Base-by-base conservation (phyloP, 2,113 vertebrate species). In the Galbula dea region DNA sequence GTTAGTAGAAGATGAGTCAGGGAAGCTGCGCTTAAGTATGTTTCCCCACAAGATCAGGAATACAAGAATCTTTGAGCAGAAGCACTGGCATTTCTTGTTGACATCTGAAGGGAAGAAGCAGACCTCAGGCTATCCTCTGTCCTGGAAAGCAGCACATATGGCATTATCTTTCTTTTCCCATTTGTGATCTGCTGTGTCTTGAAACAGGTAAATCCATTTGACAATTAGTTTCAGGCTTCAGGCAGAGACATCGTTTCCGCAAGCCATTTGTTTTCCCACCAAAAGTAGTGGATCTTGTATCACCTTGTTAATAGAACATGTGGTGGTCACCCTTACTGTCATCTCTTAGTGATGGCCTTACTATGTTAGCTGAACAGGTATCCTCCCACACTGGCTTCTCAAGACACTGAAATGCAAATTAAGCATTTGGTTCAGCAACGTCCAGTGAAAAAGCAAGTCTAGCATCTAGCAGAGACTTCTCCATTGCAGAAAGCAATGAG, bases 1-100 rank as follows among this genome's bases (percentile, higher is more conserved):
- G 76, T 78, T 93, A 93, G 84, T 12, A 84, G 23, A 77, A 92
- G 61, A 92, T 94, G 94, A 96, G 68, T 96, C 94, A 94, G 69
- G 61, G 11, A 90, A 80, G 20, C 51, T 78, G 23, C 51, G 52
- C 52, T 81, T 89, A 93, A 86, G 45, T 59, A 67, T 72, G 36
- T 51, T 86, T 84, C 81, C 77, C 36, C 39, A 67, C 36, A 89
- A 82, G 43, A 90, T 43, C 80, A 92, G 68, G 65, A 90, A 66
- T 45, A 55, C 27, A 74, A 71, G 77, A 93, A 88, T 63, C 67
- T 27, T 55, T 43, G 59, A 81, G 68, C 9, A 88, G 89, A 90
- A 83, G 83, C 76, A 86, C 68, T 83, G 46, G 59, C 73, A 93
- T 55, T 92, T 95, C 68, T 92, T 81, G 73, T 55, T 81, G 86